Base-by-base conservation (phyloP, 1,140 invertebrate species). In the Heliconius nattereri region DNA sequence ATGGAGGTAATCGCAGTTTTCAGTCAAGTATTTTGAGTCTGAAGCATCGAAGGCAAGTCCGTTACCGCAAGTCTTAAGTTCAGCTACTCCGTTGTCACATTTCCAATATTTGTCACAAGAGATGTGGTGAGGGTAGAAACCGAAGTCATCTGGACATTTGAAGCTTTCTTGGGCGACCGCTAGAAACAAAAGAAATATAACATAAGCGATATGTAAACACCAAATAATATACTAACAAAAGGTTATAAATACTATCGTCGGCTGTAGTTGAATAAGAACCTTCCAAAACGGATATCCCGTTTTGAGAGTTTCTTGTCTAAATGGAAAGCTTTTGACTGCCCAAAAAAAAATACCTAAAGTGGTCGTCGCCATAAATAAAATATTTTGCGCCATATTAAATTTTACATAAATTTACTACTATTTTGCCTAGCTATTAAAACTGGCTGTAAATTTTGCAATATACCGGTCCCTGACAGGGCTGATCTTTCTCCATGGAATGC, bases 31-130 rank as follows among this genome's bases (percentile, higher is more conserved):
- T 95, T 98, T 98, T 71, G 96, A 95, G 94, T 99, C 98, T 23
- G 96, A 95, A 80, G 98, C 96, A 91, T 98, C 98, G 93, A 99
- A 99, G 76, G 98, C 98, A 49, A 99, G 95, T 71, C 98, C 98
- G 89, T 99, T 99, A 60, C 98, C 98, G 94, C 98, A 99, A 40
- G 98, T 98, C 93, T 98, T 98, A 80, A 99, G 94, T 85, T 98
- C 97, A 78, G 98, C 97, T 2, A 95, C 96, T 82, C 97, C 97
- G 86, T 98, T 98, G 92, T 98, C 98, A 91, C 98, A 99, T 90
- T 98, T 98, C 97, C 97, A 99, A 94, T 99, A 99, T 95, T 99
- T 99, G 95, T 99, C 98, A 91, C 98, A 99, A 32, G 97, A 98
- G 80, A 95, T 94, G 86, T 97, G 97, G 94, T 98, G 98, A 80